These are phyloP conservation scores for Zapornia atra DNA, from an alignment of 2,113 vertebrate species.

Conservation along the genomic window DNA sequence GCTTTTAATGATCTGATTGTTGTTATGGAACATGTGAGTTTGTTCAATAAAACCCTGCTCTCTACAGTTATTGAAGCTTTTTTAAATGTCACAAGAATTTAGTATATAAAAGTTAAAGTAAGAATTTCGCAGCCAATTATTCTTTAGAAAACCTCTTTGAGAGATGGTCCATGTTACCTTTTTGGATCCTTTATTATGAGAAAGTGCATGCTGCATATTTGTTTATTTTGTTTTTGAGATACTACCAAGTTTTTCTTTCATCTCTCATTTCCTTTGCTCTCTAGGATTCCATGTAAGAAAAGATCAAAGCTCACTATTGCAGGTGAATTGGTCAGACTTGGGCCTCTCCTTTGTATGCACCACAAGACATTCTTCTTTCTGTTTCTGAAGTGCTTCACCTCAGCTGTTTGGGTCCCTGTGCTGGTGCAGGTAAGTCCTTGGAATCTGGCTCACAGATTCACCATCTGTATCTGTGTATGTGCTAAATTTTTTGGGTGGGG, in stretches of 20 bases:
- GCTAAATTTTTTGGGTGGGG: background rate
- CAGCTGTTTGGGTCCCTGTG: constrained; percentile 65
- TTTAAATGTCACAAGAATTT: background rate
- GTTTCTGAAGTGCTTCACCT: constrained; percentile 66
- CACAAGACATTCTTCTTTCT: constrained; percentile 83
- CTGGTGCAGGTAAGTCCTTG: constrained; percentile 79
- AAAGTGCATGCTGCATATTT: background rate
- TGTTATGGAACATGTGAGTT: background rate
- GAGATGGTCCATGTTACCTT: background rate
- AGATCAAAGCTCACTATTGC: constrained; percentile 59
- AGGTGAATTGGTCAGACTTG: constrained; percentile 75
- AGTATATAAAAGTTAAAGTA: background rate
- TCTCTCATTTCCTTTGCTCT: background rate
- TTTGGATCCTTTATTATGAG: background rate
- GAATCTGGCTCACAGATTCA: background rate
- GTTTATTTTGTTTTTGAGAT: background rate
- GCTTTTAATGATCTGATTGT: background rate
- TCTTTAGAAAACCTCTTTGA: background rate
- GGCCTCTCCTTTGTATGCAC: constrained; percentile 75
- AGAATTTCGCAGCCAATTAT: background rate
- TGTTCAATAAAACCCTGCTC: background rate
- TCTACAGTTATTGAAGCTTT: background rate
- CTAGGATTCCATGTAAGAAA: constrained; percentile 13
- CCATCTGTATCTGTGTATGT: background rate
- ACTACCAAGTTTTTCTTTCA: background rate